Evolutionary conservation across 2,797 vertebrate genomes (phyloP), one percentile per base, ranked within the genome.

Genomic region (Strix occidentalis): DNA sequence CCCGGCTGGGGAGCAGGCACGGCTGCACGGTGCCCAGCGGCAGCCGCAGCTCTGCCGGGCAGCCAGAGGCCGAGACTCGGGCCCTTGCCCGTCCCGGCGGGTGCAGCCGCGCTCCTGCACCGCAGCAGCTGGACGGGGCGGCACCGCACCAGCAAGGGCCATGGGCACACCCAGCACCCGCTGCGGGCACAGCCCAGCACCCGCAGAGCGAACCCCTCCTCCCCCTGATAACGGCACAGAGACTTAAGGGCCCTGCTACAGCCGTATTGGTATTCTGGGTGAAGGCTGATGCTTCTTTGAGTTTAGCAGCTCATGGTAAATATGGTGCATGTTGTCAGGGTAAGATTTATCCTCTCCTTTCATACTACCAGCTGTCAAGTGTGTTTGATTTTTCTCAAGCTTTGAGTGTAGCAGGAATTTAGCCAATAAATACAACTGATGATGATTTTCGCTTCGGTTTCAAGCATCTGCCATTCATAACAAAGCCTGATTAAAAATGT

Each of bases 381-480:
- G 43, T 58, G 95, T 87, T 94, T 91, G 92, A 94, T 96, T 96
- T 95, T 93, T 71, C 95, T 95, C 78, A 90, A 20, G 88, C 93
- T 89, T 71, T 66, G 82, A 93, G 66, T 79, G 57, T 45, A 90
- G 95, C 89, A 91, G 94, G 87, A 95, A 80, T 94, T 95, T 93
- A 89, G 96, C 95, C 96, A 95, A 85, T 85, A 95, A 93, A 80
- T 90, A 83, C 88, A 95, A 95, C 95, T 87, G 94, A 88, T 84
- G 86, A 93, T 91, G 81, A 94, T 95, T 97, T 97, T 95, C 90
- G 84, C 98, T 98, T 98, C 4, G 21, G 90, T 98, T 98, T 98
- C 98, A 97, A 97, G 98, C 95, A 97, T 96, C 96, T 98, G 98
- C 97, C 98, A 98, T 97, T 97, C 98, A 97, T 96, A 98, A 98